Percentiles rank a stretch among this genome's conserved stretches.
These are phyloP conservation scores for Muscidifurax raptorellus DNA, from an alignment of 1,140 invertebrate genomes.

Conservation along the genomic window DNA sequence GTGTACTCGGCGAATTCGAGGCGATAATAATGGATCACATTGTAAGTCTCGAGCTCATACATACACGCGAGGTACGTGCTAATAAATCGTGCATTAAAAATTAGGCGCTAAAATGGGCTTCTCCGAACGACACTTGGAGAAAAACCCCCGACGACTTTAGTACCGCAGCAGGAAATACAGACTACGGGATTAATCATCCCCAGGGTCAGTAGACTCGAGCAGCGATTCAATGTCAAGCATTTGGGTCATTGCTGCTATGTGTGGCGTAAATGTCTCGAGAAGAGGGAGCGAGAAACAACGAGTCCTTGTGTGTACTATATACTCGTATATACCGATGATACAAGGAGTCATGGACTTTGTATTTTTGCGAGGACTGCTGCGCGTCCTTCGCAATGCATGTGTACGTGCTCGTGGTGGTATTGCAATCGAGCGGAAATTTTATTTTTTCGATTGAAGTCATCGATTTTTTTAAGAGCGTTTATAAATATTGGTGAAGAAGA, in stretches of 20 bases:
- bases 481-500: no score
- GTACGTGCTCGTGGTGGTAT: no score
- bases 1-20: neutral
- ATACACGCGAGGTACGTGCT: neutral
- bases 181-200: slow-evolving; percentile 21
- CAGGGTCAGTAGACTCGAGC: slow-evolving; percentile 48
- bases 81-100: neutral
- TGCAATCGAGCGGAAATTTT: no score
- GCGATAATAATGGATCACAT: neutral
- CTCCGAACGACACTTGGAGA: neutral
- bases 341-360: neutral
- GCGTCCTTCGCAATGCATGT: neutral
- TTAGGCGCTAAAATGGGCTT: neutral
- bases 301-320: slow-evolving; percentile 21
- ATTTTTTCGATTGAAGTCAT: no score
- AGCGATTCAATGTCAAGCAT: slow-evolving; percentile 52
- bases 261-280: neutral
- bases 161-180: neutral
- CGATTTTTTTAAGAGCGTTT: no score
- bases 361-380: neutral
- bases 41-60: neutral
- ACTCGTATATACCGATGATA: neutral
- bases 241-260: slow-evolving; percentile 51
- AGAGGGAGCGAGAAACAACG: slow-evolving; percentile 1
- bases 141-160: neutral